These are phyloP conservation scores for Drosophila parvula DNA, from an alignment of 1,140 invertebrate species.

Conservation along the genomic window DNA sequence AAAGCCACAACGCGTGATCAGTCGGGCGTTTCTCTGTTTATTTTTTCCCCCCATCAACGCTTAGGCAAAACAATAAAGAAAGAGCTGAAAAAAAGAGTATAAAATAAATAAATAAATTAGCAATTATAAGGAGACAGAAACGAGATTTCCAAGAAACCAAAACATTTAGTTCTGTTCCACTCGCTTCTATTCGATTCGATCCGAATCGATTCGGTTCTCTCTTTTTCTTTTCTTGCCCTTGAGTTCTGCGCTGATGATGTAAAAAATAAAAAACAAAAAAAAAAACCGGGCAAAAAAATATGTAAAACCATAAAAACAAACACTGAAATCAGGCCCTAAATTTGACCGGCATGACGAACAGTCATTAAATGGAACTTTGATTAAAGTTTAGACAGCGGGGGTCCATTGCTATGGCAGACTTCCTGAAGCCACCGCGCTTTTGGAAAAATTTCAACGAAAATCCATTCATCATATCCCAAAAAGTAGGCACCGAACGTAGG, in stretches of 20 bases:
- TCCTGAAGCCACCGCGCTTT: constrained; percentile 4
- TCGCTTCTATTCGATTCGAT: constrained; percentile 20
- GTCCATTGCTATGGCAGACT: background rate
- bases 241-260: constrained; percentile 31
- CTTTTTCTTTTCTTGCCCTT: constrained; percentile 31
- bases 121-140: constrained; percentile 73
- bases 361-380: constrained; percentile 27
- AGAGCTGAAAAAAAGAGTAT: constrained; percentile 63
- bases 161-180: constrained; percentile 35
- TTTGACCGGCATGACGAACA: constrained; percentile 37
- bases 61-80: constrained; percentile 58
- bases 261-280: constrained; percentile 1
- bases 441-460: background rate
- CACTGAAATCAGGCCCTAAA: constrained; percentile 45
- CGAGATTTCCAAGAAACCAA: constrained; percentile 59
- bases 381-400: constrained; percentile 10
- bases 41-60: constrained; percentile 26
- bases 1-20: background rate
- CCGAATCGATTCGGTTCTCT: constrained; percentile 15
- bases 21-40: constrained; percentile 19
- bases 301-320: constrained; percentile 30
- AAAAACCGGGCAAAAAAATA: constrained; percentile 5
- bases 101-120: constrained; percentile 78
- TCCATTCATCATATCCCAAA: background rate
- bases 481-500: background rate